Conservation (phyloP, 2,113 vertebrate genomes). For the Geococcyx californianus region DNA sequence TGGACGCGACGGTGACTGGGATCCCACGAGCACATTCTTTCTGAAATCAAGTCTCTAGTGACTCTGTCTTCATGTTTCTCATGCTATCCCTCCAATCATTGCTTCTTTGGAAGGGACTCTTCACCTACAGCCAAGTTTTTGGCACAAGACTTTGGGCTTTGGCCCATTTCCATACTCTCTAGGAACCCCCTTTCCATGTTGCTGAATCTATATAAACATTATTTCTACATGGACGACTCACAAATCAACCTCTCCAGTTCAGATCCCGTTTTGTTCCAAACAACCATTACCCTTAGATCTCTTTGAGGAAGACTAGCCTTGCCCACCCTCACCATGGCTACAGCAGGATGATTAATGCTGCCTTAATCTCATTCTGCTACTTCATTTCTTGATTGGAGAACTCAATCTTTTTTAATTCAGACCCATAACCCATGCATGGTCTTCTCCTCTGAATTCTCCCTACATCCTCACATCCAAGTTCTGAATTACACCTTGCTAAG, state of each 20-base stretch:
- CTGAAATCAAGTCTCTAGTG: neutral
- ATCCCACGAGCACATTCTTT: neutral
- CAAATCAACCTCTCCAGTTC: neutral
- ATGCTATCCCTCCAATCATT: neutral
- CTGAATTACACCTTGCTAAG: neutral
- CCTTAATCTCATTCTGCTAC: neutral
- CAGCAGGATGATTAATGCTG: neutral
- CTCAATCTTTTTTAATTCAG: neutral
- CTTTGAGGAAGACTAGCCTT: neutral
- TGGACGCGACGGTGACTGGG: accelerated
- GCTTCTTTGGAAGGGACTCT: neutral
- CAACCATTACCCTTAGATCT: neutral
- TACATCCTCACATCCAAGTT: neutral
- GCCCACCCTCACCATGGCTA: neutral
- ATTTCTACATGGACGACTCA: neutral
- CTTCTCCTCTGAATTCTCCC: neutral
- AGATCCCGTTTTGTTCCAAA: neutral
- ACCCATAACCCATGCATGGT: neutral
- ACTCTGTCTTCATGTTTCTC: neutral
- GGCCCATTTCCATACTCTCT: neutral
- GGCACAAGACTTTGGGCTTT: neutral
- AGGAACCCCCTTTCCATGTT: neutral
- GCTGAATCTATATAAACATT: neutral
- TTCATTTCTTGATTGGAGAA: neutral
- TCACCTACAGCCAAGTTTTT: neutral